Percentiles rank a stretch among this genome's conserved stretches.
Conservation (phyloP, 2,888 invertebrate genomes). For the Apamea crenata region DNA sequence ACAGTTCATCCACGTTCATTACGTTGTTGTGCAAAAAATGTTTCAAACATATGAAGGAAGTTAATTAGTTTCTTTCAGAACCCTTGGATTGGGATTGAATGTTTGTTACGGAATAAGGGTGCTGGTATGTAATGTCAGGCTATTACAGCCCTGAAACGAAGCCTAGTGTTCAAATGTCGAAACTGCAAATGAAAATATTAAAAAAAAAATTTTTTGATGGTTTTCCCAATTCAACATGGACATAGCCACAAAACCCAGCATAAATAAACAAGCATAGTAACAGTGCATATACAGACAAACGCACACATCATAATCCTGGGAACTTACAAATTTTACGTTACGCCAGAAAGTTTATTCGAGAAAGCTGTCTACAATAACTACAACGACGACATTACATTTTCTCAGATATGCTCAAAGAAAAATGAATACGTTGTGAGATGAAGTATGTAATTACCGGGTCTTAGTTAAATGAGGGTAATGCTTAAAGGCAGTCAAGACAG, state of each 20-base stretch:
- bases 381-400: slow-evolving; percentile 4
- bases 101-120: no score
- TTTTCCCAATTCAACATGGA: not conserved
- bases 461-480: no score
- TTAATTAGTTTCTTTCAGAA: no score
- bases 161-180: not conserved
- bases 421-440: no score
- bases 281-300: not conserved
- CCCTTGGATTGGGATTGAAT: no score
- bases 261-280: not conserved
- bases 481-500: no score
- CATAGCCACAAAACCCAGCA: not conserved
- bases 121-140: no score
- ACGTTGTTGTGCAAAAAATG: no score
- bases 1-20: no score
- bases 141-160: not conserved
- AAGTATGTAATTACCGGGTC: no score
- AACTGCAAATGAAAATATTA: not conserved
- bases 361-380: not conserved
- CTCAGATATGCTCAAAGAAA: no score
- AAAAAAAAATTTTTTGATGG: not conserved
- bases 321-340: not conserved
- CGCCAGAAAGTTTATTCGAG: not conserved
- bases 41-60: no score
- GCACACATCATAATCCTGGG: not conserved